These are phyloP conservation scores for Nymphicus hollandicus DNA, from an alignment of 2,113 vertebrate species.

Conservation along the genomic window DNA sequence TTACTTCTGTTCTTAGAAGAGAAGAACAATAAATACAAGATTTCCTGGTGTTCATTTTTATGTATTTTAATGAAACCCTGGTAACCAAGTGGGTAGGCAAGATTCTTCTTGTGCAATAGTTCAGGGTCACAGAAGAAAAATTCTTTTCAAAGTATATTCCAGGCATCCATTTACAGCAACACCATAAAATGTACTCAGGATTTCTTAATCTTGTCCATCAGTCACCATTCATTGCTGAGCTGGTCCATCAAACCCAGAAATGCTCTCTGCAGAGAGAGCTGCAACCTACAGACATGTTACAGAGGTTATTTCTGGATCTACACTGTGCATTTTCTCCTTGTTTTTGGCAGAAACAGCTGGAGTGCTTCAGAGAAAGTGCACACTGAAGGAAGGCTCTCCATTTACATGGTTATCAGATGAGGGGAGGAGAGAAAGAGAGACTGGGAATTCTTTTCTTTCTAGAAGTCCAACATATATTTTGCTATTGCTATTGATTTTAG, in stretches of 20 bases:
- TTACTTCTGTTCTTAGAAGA: not conserved
- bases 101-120: not conserved
- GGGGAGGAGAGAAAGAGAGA: not conserved
- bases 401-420: not conserved
- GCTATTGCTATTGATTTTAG: not conserved
- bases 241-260: accelerated
- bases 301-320: not conserved
- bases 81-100: not conserved
- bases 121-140: not conserved
- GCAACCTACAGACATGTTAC: not conserved
- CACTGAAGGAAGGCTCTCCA: not conserved
- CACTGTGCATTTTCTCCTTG: not conserved
- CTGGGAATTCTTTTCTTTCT: not conserved
- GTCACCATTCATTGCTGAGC: not conserved
- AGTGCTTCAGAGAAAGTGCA: not conserved
- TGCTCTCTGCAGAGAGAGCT: not conserved
- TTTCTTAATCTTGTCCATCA: not conserved
- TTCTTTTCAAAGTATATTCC: not conserved
- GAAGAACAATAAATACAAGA: not conserved
- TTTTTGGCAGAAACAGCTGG: not conserved
- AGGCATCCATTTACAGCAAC: not conserved
- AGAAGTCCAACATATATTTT: not conserved
- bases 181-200: not conserved
- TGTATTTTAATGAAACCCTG: not conserved
- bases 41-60: not conserved